A percentile compares a stretch with the other conserved stretches of the same genome.
These are phyloP conservation scores for Lepisosteus osseus DNA, from an alignment of 2,113 vertebrate species.

Conservation along the genomic window DNA sequence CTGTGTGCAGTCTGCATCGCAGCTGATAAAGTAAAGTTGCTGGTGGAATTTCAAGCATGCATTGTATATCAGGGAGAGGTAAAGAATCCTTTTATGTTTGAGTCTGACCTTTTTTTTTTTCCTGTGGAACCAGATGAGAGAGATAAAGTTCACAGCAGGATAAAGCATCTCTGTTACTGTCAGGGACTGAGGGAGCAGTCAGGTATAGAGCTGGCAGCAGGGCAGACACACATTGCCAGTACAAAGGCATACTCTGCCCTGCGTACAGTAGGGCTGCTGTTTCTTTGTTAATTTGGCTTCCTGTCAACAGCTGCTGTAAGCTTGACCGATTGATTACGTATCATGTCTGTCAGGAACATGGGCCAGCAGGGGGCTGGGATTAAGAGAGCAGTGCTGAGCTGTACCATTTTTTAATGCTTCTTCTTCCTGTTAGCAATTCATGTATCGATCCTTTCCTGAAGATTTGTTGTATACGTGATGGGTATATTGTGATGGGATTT, in stretches of 20 bases:
- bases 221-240: slow-evolving; percentile 24
- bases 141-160: slow-evolving; percentile 38
- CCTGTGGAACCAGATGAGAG: slow-evolving; percentile 43
- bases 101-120: slow-evolving; percentile 38
- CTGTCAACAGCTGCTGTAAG: slow-evolving; percentile 21
- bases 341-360: slow-evolving; percentile 7
- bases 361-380: background rate
- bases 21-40: slow-evolving; percentile 29
- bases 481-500: too few relatives aligned
- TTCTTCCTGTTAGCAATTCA: too few relatives aligned
- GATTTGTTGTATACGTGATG: too few relatives aligned
- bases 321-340: slow-evolving; percentile 11
- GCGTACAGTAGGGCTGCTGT: slow-evolving; percentile 20
- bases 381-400: background rate
- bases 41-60: slow-evolving; percentile 47
- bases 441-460: too few relatives aligned
- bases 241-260: slow-evolving; percentile 42
- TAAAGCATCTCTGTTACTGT: slow-evolving; percentile 23
- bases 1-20: background rate
- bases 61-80: slow-evolving; percentile 23
- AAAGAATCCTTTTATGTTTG: slow-evolving; percentile 37
- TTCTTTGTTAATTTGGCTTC: slow-evolving; percentile 17
- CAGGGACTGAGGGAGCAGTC: slow-evolving; percentile 46
- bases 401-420: too few relatives aligned
- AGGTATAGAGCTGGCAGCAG: slow-evolving; percentile 33